phyloP scores from a whole-genome alignment of 2,113 vertebrate species.

The Hucho hucho region DNA sequence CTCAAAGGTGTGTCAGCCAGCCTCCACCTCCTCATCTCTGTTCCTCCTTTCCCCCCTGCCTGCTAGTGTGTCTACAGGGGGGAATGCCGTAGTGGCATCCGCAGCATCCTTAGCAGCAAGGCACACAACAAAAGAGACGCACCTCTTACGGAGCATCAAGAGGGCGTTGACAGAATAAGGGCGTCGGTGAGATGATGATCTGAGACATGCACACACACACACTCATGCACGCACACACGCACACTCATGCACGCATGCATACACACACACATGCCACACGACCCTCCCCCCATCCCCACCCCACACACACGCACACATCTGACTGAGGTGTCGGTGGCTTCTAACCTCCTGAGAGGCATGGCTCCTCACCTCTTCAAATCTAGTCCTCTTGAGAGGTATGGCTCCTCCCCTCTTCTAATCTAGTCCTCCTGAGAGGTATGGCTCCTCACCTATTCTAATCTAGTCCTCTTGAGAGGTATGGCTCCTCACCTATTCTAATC shows the following conservation, averaged over 20 bases:
- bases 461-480: slow-evolving; percentile 64
- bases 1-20: slow-evolving; percentile 65
- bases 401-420: too few relatives aligned
- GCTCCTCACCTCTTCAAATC: too few relatives aligned
- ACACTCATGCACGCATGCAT: slow-evolving; percentile 41
- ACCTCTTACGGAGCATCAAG: slow-evolving; percentile 79
- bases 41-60: slow-evolving; percentile 27
- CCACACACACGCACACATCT: too few relatives aligned
- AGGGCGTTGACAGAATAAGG: slow-evolving; percentile 81
- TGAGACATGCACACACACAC: slow-evolving; percentile 50
- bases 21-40: slow-evolving; percentile 11
- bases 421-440: too few relatives aligned
- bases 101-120: slow-evolving; percentile 63
- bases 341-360: too few relatives aligned
- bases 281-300: too few relatives aligned
- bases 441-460: too few relatives aligned
- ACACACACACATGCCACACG: too few relatives aligned
- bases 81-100: slow-evolving; percentile 38
- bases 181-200: slow-evolving; percentile 73
- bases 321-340: too few relatives aligned
- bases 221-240: too few relatives aligned
- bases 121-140: slow-evolving; percentile 75
- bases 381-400: too few relatives aligned
- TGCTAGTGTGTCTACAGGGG: slow-evolving; percentile 79
- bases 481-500: too few relatives aligned